Base-by-base conservation (phyloP, 2,888 invertebrate genomes). In the Harmothoe impar region DNA sequence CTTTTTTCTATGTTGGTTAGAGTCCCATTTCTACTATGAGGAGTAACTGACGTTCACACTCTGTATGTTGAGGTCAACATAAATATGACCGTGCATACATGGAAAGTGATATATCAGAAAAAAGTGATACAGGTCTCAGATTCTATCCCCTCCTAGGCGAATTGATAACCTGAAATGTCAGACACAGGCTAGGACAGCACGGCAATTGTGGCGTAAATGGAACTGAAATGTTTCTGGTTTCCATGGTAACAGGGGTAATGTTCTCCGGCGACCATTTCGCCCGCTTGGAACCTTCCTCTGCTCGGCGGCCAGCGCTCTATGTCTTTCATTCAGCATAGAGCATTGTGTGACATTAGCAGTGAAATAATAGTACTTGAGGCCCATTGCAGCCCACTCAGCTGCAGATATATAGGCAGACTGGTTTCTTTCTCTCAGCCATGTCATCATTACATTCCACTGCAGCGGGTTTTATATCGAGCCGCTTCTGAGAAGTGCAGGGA, bases 131-230 rank as follows among this genome's bases (percentile, higher is more conserved):
- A n/a, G n/a, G n/a, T n/a, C n/a, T n/a, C n/a, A n/a, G n/a, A n/a
- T n/a, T n/a, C n/a, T n/a, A n/a, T n/a, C 17, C 43, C 81, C 35
- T 33, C 7, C 35, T 7, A 81, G 35, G 5, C 43, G 43, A 81
- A 81, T 81, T 81, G 81, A 81, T 81, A 81, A 81, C 81, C 35
- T 43, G 81, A 81, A 81, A 81, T 81, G 81, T 81, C 81, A 81
- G 81, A 35, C 81, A 81, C 81, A 35, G 15, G 35, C 23, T 1
- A n/a, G 20, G 10, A 35, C 33, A 43, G 81, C 35, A 81, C 43
- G 81, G 12, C 81, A 81, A 81, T 81, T 35, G 35, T 33, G 1
- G 23, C 10, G 23, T 25, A 81, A 81, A 81, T 35, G 81, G 35
- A 81, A 81, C 35, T 81, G 35, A 81, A 81, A 33, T 81, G 81